Evolutionary conservation across 2,797 vertebrate genomes (phyloP), one percentile per base, ranked within the genome.

Genomic region (Hozukius guyotensis): DNA sequence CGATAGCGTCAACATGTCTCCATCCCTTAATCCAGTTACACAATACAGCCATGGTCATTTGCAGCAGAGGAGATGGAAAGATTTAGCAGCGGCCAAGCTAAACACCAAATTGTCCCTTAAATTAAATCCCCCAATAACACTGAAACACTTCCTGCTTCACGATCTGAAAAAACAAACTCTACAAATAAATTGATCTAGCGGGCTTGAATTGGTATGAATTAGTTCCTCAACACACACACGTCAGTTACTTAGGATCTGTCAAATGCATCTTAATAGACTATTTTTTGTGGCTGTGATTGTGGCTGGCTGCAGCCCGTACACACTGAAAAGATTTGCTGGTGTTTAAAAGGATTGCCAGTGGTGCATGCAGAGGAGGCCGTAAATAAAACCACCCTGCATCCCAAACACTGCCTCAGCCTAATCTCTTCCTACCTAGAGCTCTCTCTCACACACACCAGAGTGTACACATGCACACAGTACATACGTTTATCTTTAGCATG

Each of bases 21-120:
- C 60, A 76, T 83, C 87, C 80, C 24, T 87, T 92, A 93, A 94
- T 93, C 92, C 82, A 64, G 79, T 93, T 93, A 93, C 80, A 90
- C 85, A 91, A 90, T 69, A 14, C 38, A 46, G 59, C 80, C 57
- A 29, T 75, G 70, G 42, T 77, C 63, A 78, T 56, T 82, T 70
- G 87, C 24, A 71, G 68, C 76, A 46, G 82, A 84, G 72, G 80
- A 75, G 81, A 91, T 31, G 88, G 87, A 91, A 89, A 91, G 84
- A 88, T 81, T 90, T 71, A 70, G 61, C 75, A 32, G 78, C 18
- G 7, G 88, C 82, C 88, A 87, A 89, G 67, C 63, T 72, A 88
- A 93, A 92, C 85, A 81, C 25, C 4, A 22, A 85, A 76, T 32
- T 32, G 52, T 83, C 79, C 77, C 70, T 79, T 77, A 62, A 72